Evolutionary conservation across 2,797 vertebrate species (phyloP), one percentile per base, ranked within the genome.

Genomic region (Phyllotis vaccarum): DNA sequence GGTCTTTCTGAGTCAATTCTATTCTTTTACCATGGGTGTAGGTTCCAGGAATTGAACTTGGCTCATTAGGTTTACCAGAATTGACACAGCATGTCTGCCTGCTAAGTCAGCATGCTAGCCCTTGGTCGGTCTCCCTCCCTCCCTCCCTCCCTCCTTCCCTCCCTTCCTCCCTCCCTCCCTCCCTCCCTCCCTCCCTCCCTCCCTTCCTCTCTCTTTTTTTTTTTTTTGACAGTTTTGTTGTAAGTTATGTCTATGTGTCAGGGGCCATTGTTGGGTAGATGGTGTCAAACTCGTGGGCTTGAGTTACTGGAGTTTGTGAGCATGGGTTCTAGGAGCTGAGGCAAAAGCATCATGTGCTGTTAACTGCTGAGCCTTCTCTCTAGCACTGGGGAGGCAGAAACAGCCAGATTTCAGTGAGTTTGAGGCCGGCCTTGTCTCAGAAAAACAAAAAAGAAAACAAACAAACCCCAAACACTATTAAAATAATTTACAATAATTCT

Each of bases 101-200:
- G 21, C 31, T 56, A 56, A 80, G 78, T 21, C n/a, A 12, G 21
- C 76, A 79, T n/a, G 46, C 46, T 9, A 19, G 16, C 29, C 46
- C 29, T 75, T 74, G 34, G 34, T 68, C 3, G 16, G 22, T 29
- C 6, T 70, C 2, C 16, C 16, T 43, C 8, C 12, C 10, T 40
- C 0, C 13, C 6, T 76, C 1, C 24, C 24, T 62, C 1, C 24
- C 24, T 62, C 1, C 24, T n/a, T n/a, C n/a, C n/a, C n/a, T n/a
- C n/a, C n/a, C n/a, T n/a, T n/a, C n/a, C n/a, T n/a, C n/a, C n/a
- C n/a, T n/a, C n/a, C n/a, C n/a, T n/a, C n/a, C n/a, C n/a, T n/a
- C n/a, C n/a, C n/a, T n/a, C n/a, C n/a, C n/a, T n/a, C n/a, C n/a
- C n/a, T n/a, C n/a, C n/a, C n/a, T n/a, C n/a, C n/a, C n/a, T n/a